Evolutionary conservation across 2,797 vertebrate genomes (phyloP), one percentile per base, ranked within the genome.

Genomic region (Gambelia wislizenii): DNA sequence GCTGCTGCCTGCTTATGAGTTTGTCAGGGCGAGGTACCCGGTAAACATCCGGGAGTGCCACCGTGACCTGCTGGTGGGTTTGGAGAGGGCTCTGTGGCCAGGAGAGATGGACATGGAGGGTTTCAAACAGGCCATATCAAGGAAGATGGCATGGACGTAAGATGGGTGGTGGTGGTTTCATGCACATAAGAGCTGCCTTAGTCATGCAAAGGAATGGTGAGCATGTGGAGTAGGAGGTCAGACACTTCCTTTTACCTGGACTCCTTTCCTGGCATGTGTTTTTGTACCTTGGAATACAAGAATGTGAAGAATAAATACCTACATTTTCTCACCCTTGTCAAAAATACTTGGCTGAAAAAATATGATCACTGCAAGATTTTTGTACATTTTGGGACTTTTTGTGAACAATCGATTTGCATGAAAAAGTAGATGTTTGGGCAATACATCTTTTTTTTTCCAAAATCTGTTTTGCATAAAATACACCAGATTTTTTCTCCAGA

Each of bases 131-230:
- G 97, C 97, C 85, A 96, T 98, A 88, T 97, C 98, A 1, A 97
- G 97, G 67, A 98, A 96, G 92, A 93, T 97, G 92, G 97, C 98
- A 1, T 98, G 98, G 97, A 98, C 97, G 93, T 98, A 97, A 97
- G 84, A 0, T 14, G 42, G 27, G 56, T 2, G 49, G 42, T 33
- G 27, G 79, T 25, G 18, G 33, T 36, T 30, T 44, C n/a, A 20
- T 72, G 49, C 18, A 33, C 64, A 72, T 3, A n/a, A 56, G 67
- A 59, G 39, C 39, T n/a, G 52, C 7, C 8, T 47, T 70, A 42
- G 0, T 64, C 16, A 1, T 7, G 6, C 52, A 83, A 30, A 59
- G 47, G 52, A 22, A 42, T 1, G 4, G 20, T 39, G 1, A 33
- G 1, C 22, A 39, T 9, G 9, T 39, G 67, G 6, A 14, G 13